Evolutionary conservation across 2,797 vertebrate genomes (phyloP), one percentile per base, ranked within the genome.

Genomic region (Spea hammondii): DNA sequence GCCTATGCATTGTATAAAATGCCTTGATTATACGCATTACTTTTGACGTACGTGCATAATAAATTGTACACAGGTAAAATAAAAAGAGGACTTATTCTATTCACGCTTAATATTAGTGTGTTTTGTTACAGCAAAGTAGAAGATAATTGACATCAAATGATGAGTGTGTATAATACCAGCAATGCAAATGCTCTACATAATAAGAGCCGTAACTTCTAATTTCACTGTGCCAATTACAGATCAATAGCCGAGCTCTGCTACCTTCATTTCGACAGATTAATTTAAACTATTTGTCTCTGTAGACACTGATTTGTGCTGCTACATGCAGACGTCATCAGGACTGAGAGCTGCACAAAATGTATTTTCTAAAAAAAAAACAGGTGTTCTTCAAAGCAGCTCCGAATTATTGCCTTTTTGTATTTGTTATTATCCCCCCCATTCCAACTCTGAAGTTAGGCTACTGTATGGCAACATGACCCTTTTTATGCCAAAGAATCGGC

Each of bases 81-180:
- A 64, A 48, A 73, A 32, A 32, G 32, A 32, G 32, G 32, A 32
- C 32, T 32, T 9, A 69, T 45, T 57, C 6, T n/a, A 4, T 46
- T 55, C 14, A 12, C n/a, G 8, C 32, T 55, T 54, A 14, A 7
- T 70, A 53, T 12, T 44, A 11, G 48, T 46, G 59, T 45, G 4
- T 1, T 45, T 13, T 77, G 45, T 77, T 54, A 65, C 17, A 5
- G 45, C 8, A 6, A 7, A 12, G 6, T 5, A 11, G 48, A 59
- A 69, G 17, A 13, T 4, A 60, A 17, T 8, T 54, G 78, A 72
- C 78, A 64, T 45, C 5, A 51, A 72, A 59, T 79, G 65, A 74
- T 79, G 65, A 69, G 78, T 74, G 72, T 53, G 57, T 68, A 73
- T 51, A 79, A 79, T 79, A 72, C 49, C 78, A 69, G 55, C 53